Evolutionary conservation across 2,797 vertebrate genomes (phyloP).

Genomic region (Paedocypris micromegethes): DNA sequence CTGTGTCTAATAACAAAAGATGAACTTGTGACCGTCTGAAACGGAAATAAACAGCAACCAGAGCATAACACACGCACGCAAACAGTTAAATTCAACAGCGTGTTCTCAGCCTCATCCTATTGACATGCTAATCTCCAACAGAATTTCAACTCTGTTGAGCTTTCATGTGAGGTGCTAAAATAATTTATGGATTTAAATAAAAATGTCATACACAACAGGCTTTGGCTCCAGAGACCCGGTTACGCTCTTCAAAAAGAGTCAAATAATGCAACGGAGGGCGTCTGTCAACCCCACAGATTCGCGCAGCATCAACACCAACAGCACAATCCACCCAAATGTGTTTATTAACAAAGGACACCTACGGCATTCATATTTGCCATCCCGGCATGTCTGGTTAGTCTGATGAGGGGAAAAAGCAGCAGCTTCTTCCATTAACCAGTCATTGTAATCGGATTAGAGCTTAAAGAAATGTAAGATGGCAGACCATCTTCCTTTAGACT

Average conservation of each 20-base stretch:
- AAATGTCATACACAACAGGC: constrained; percentile 37
- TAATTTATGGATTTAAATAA: constrained; percentile 45
- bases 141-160: constrained; percentile 41
- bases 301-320: constrained; percentile 34
- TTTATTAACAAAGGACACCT: constrained; percentile 52
- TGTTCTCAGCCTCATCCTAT: constrained; percentile 1
- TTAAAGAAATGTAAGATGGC: constrained; percentile 51
- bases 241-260: constrained; percentile 47
- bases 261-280: constrained; percentile 30
- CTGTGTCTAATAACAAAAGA: constrained; percentile 28
- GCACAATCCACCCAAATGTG: constrained; percentile 53
- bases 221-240: constrained; percentile 23
- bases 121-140: constrained; percentile 45
- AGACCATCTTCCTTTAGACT: constrained; percentile 38
- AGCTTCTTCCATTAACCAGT: constrained; percentile 47
- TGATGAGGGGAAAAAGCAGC: constrained; percentile 41
- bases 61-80: constrained; percentile 19
- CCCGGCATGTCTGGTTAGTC: constrained; percentile 41
- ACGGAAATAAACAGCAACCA: constrained; percentile 19
- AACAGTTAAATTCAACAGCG: constrained; percentile 10
- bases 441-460: constrained; percentile 58
- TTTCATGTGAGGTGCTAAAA: constrained; percentile 16
- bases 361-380: constrained; percentile 46
- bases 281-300: constrained; percentile 42
- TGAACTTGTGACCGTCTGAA: constrained; percentile 32